Base-by-base conservation (phyloP, 2,888 invertebrate genomes). In the Cephus runcator region DNA sequence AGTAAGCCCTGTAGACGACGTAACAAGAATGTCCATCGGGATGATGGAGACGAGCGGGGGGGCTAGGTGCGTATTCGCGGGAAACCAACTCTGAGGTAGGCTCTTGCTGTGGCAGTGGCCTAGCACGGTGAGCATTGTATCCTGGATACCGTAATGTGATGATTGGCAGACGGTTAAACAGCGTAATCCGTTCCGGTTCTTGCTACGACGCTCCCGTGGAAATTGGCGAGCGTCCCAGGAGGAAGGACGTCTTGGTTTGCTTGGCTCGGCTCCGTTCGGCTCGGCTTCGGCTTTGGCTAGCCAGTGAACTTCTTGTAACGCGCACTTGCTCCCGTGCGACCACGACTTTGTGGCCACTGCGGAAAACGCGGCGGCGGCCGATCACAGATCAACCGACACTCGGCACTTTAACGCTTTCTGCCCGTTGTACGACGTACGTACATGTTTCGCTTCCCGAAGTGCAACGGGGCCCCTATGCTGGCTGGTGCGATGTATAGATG, bases 361-460 rank as follows among this genome's bases (percentile, higher is more conserved):
- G 56, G 76, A 78, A 78, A 81, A 81, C 75, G 79, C 71, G 33
- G 71, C 71, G 30, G 34, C 71, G 71, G 30, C 71, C 71, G 34
- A 56, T 15, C 71, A 33, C 31, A 71, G 34, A 71, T 34, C 71
- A 71, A 71, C 34, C 71, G 71, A 34, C 71, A 71, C 82, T 87
- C 83, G 56, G 56, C 56, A 56, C 56, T 56, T 56, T 56, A 86
- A 86, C 84, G 80, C 85, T 84, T 84, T 87, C 85, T 85, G 83
- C 85, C 82, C 83, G 81, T 84, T 83, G 81, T 84, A 87, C 84
- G 85, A 88, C 86, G 84, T 87, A 89, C 88, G 87, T 88, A 88
- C 88, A 90, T 89, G 83, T 87, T 84, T 87, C 82, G 83, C 85
- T 87, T 86, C 87, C 89, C 89, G 88, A 88, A 86, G 85, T 89